Evolutionary conservation across 2,888 invertebrate genomes (phyloP).

Genomic region (Ellobium chinense): DNA sequence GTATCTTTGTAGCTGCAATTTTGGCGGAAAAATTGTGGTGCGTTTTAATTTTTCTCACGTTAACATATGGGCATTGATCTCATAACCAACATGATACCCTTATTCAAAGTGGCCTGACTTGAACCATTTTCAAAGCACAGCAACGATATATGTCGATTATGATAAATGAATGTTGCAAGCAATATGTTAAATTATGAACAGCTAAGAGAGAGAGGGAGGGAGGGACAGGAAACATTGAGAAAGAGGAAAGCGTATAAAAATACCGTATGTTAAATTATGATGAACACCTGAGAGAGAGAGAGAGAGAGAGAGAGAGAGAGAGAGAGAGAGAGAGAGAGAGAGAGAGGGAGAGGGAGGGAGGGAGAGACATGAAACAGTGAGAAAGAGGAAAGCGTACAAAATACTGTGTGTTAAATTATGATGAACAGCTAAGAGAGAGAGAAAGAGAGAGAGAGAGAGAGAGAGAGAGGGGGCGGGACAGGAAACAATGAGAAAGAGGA

Average conservation of each 20-base stretch:
- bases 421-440: not conserved
- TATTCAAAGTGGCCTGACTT: too few relatives aligned
- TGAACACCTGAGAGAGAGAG: not conserved
- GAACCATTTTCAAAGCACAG: too few relatives aligned
- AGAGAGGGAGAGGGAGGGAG: slow-evolving; percentile 3
- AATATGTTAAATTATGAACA: too few relatives aligned
- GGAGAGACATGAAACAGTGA: not conserved
- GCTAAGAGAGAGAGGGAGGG: slow-evolving; percentile 10
- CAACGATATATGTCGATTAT: too few relatives aligned
- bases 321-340: slow-evolving; percentile 7
- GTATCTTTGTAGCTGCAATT: too few relatives aligned
- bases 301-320: slow-evolving; percentile 5
- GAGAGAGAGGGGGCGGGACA: slow-evolving; percentile 5
- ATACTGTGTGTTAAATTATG: not conserved
- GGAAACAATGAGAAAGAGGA: not conserved
- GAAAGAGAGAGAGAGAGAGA: not conserved
- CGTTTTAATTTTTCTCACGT: too few relatives aligned
- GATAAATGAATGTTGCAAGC: too few relatives aligned
- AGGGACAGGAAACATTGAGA: slow-evolving; percentile 18
- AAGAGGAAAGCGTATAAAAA: not conserved
- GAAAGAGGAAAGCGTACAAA: not conserved
- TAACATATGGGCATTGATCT: too few relatives aligned
- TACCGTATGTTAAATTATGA: not conserved
- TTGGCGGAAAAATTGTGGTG: too few relatives aligned
- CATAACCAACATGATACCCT: too few relatives aligned